phyloP scores from a whole-genome alignment of 1,140 invertebrate species.

The Marisa cornuarietis region DNA sequence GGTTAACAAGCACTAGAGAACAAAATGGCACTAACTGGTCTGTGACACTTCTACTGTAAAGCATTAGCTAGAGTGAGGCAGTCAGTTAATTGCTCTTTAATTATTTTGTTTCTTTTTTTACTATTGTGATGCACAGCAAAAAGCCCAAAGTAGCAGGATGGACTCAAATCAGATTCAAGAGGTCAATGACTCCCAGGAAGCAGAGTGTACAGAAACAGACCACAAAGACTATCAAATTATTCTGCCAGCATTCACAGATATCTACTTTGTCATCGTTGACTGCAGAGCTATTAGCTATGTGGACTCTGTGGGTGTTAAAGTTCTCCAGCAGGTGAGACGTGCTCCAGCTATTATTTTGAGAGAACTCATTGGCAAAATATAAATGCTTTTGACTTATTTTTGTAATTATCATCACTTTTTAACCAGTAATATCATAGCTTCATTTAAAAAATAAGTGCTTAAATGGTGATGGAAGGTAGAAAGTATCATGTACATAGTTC shows the following conservation, averaged over 20 bases:
- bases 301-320: conserved; percentile 52
- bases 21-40: too few species aligned
- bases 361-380: not conserved
- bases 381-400: not conserved
- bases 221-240: not conserved
- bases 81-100: too few species aligned
- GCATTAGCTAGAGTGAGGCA: too few species aligned
- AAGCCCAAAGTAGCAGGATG: not conserved
- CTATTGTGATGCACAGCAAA: not conserved
- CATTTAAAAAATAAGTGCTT: too few species aligned
- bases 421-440: not conserved
- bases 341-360: too few species aligned
- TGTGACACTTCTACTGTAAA: too few species aligned
- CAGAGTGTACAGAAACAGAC: not conserved
- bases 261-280: conserved; percentile 48
- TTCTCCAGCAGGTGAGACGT: conserved; percentile 44
- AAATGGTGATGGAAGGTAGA: too few species aligned
- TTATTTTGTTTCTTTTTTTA: not conserved
- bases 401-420: not conserved
- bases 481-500: too few species aligned
- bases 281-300: conserved; percentile 55
- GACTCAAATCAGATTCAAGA: not conserved
- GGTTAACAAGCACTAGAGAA: too few species aligned
- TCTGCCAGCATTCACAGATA: conserved; percentile 18
- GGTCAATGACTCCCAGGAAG: not conserved